These are phyloP conservation scores for Tipula vernalis DNA, from an alignment of 2,888 invertebrate genomes.

Conservation along the genomic window DNA sequence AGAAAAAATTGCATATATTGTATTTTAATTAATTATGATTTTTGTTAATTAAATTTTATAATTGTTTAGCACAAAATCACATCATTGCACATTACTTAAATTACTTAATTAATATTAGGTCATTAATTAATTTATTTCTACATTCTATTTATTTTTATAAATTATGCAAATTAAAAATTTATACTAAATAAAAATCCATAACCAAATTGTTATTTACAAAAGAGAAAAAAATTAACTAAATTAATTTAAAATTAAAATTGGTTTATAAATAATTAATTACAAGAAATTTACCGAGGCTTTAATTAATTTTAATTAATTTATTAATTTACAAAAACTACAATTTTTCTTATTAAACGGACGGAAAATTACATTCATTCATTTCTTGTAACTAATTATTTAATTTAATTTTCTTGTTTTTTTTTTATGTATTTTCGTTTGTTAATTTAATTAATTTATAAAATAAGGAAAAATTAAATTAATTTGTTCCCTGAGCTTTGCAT, in stretches of 20 bases:
- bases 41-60: neutral
- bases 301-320: neutral
- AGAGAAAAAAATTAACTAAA: neutral
- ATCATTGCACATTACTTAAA: slow-evolving; percentile 8
- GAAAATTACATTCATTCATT: neutral
- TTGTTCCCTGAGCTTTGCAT: neutral
- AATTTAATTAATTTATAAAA: neutral
- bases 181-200: neutral
- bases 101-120: neutral
- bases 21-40: neutral
- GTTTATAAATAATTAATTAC: neutral
- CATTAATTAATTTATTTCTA: neutral
- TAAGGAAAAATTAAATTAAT: neutral
- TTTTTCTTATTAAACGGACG: neutral
- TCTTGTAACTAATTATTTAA: neutral
- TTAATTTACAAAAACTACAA: neutral
- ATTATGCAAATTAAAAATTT: neutral
- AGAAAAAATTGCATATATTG: neutral
- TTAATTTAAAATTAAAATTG: neutral
- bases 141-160: neutral
- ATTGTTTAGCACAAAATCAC: slow-evolving; percentile 8
- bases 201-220: neutral
- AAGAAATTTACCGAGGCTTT: neutral
- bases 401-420: neutral
- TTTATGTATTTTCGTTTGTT: neutral